A percentile compares a stretch with the other conserved stretches of the same genome.
Conservation (phyloP, 2,797 vertebrate species). For the Leucoraja ocellata region DNA sequence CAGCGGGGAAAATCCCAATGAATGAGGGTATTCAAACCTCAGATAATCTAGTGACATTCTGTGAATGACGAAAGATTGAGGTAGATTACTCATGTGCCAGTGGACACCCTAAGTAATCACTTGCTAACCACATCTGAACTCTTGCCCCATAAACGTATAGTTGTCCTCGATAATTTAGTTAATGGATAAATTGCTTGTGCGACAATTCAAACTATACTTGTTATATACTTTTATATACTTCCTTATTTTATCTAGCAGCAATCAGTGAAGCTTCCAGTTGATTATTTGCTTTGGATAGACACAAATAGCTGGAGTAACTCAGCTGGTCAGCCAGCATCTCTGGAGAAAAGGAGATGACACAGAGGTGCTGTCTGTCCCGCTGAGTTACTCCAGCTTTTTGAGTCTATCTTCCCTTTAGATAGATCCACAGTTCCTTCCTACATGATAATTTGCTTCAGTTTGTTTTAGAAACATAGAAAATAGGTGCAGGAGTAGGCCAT, state of each 20-base stretch:
- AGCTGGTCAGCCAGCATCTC: too few species aligned
- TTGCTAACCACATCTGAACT: background rate
- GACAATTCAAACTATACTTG: too few species aligned
- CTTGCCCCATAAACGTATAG: background rate
- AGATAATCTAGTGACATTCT: background rate
- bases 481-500: too few species aligned
- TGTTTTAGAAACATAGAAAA: too few species aligned
- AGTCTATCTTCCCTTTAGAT: too few species aligned
- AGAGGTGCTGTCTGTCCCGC: too few species aligned
- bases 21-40: constrained; percentile 12
- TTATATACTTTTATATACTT: background rate
- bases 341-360: too few species aligned
- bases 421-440: too few species aligned
- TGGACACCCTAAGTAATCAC: background rate
- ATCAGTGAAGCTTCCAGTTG: background rate
- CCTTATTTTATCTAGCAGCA: background rate
- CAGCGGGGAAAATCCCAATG: background rate
- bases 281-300: background rate
- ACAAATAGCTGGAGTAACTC: too few species aligned
- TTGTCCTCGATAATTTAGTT: background rate
- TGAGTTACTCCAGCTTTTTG: too few species aligned
- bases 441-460: background rate
- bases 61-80: background rate
- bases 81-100: background rate
- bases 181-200: background rate